phyloP scores from a whole-genome alignment of 2,797 vertebrate genomes.

The Gymnothorax javanicus region DNA sequence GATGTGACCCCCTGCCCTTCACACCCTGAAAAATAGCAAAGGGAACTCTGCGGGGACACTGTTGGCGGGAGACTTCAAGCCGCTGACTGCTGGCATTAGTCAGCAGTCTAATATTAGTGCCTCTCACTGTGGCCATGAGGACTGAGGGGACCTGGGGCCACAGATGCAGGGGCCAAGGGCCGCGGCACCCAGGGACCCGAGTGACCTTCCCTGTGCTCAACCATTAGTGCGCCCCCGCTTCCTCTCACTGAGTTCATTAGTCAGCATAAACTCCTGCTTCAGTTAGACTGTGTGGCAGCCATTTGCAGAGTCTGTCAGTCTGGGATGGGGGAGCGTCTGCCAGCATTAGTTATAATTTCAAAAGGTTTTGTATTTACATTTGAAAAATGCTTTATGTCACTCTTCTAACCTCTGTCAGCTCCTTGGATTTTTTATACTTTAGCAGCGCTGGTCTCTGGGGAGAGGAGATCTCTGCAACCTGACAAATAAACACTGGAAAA shows the following conservation, averaged over 20 bases:
- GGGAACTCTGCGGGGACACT: neutral
- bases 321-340: neutral
- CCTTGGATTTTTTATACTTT: neutral
- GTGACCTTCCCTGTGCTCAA: neutral
- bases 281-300: neutral
- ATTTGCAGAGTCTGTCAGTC: neutral
- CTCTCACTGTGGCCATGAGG: neutral
- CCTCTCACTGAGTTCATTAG: neutral
- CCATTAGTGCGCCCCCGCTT: neutral
- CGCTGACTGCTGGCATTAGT: slow-evolving; percentile 15
- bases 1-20: slow-evolving; percentile 12
- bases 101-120: slow-evolving; percentile 18
- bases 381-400: neutral
- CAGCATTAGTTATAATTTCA: neutral
- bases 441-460: neutral
- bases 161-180: neutral
- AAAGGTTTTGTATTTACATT: neutral
- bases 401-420: slow-evolving; percentile 11
- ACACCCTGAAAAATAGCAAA: neutral
- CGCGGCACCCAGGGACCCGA: neutral
- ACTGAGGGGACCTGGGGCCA: neutral
- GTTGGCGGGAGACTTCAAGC: neutral
- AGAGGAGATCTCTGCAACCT: neutral
- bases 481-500: neutral
- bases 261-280: neutral